Evolutionary conservation across 2,113 vertebrate species (phyloP), one percentile per base, ranked within the genome.

Genomic region (Sinocyclocheilus anshuiensis): DNA sequence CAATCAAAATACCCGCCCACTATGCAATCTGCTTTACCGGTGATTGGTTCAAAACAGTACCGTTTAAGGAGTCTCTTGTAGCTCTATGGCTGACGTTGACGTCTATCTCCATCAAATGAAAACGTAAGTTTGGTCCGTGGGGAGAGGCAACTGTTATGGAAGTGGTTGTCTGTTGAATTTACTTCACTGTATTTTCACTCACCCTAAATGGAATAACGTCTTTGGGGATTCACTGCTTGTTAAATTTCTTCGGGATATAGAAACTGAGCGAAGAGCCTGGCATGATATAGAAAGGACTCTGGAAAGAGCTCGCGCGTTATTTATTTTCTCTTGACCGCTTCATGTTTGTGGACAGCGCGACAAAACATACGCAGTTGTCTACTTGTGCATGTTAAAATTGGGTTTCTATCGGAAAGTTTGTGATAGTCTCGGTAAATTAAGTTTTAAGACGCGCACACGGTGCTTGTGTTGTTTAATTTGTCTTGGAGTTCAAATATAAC

Each of bases 121-220:
- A 87, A 72, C 29, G 63, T 69, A 71, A 85, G 42, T 29, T 81
- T 24, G 67, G 77, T 88, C 29, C 55, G 48, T 84, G 67, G 80
- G 79, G 77, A 86, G 82, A 83, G 74, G 50, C 84, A 89, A 74
- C 83, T 87, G 65, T 71, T 71, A 65, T 85, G 77, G 86, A 86
- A 77, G 61, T 24, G 24, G 36, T 45, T 83, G 75, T 55, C 59
- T 88, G 79, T 9, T 76, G 84, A 67, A 83, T 89, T 72, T 87
- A 85, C 63, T 82, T 86, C 36, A 69, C 2, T 87, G 59, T 77
- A 36, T 87, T 87, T 89, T 79, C 42, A 87, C 79, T 80, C 65
- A 85, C 39, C 22, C 53, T 2, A 57, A 57, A 13, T 75, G 42
- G 63, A 85, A 26, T 75, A 76, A 45, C 83, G 83, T 61, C 13